Evolutionary conservation across 2,888 invertebrate species (phyloP), one percentile per base, ranked within the genome.

Genomic region (Calliopum simillimum): DNA sequence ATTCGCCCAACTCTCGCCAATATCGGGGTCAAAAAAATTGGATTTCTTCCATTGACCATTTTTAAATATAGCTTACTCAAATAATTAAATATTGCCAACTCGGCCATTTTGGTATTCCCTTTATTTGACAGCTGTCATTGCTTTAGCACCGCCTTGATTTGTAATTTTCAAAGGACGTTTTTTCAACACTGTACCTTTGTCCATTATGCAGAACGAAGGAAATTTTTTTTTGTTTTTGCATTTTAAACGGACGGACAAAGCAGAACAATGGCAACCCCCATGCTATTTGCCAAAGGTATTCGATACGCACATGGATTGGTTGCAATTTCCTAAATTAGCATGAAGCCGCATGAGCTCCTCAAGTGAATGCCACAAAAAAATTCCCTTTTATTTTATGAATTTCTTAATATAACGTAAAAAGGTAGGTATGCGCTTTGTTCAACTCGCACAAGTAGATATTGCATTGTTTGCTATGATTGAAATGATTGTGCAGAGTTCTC

Each of bases 271-370:
- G 8, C 33, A 33, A 33, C 33, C 33, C 33, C 33, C 8, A 33
- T 33, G 5, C 8, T 33, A 33, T 33, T 33, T 33, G 8, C 33
- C 33, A 33, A 33, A 33, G 33, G 33, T 8, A 33, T 33, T 33
- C 33, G 33, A 33, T 33, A 25, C 41, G 16, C 21, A 14, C 56
- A 58, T 58, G 56, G 33, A 58, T 58, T 58, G 56, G 56, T 25
- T 58, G 56, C 56, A 41, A 25, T 56, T 25, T 41, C 14, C 11
- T 16, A 58, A 58, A 41, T 21, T 14, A 58, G 41, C 56, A 58
- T 58, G 33, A 58, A 58, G n/a, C 56, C 41, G 41, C 56, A 58
- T 33, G 56, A 58, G 56, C 56, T 58, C 56, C 8, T 58, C 14
- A 58, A 33, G 33, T 33, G n/a, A 58, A 16, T n/a, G 16, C 33